A percentile compares a stretch with the other conserved stretches of the same genome.
phyloP scores from a whole-genome alignment of 2,797 vertebrate genomes.

The Trematomus bernacchii region DNA sequence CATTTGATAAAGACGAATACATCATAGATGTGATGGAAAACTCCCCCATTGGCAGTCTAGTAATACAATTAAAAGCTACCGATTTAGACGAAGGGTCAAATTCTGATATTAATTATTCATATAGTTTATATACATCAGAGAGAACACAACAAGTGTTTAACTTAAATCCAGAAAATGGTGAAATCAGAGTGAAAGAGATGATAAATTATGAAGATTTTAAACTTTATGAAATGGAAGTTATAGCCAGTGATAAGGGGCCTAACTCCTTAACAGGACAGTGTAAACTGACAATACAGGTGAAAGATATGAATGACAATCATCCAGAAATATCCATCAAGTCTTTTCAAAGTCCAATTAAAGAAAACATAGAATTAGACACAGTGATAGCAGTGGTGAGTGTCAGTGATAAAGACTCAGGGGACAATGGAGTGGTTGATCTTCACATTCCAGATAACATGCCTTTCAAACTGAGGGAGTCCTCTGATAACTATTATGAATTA shows the following conservation, averaged over 20 bases:
- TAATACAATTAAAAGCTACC: slow-evolving; percentile 82
- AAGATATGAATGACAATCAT: slow-evolving; percentile 82
- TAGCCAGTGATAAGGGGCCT: slow-evolving; percentile 78
- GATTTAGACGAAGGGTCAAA: slow-evolving; percentile 76
- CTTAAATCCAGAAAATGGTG: slow-evolving; percentile 74
- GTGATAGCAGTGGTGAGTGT: slow-evolving; percentile 75
- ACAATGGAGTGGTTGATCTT: slow-evolving; percentile 79
- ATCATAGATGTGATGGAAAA: slow-evolving; percentile 77
- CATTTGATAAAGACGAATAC: slow-evolving; percentile 67
- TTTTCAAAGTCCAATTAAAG: slow-evolving; percentile 47
- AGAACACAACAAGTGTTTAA: slow-evolving; percentile 71
- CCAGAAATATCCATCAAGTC: slow-evolving; percentile 67
- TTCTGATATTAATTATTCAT: slow-evolving; percentile 66
- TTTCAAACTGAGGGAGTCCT: slow-evolving; percentile 74
- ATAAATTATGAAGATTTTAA: slow-evolving; percentile 85
- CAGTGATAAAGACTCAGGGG: slow-evolving; percentile 76
- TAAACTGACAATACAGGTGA: slow-evolving; percentile 71
- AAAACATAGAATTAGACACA: slow-evolving; percentile 38
- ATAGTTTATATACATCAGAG: slow-evolving; percentile 74
- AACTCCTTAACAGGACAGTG: slow-evolving; percentile 78
- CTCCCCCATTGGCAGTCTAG: slow-evolving; percentile 74
- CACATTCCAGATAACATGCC: slow-evolving; percentile 67
- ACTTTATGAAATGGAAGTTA: slow-evolving; percentile 82
- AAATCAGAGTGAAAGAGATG: slow-evolving; percentile 80
- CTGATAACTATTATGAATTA: slow-evolving; percentile 77